These are phyloP conservation scores for Laothoe populi DNA, from an alignment of 2,888 invertebrate genomes.

Conservation along the genomic window DNA sequence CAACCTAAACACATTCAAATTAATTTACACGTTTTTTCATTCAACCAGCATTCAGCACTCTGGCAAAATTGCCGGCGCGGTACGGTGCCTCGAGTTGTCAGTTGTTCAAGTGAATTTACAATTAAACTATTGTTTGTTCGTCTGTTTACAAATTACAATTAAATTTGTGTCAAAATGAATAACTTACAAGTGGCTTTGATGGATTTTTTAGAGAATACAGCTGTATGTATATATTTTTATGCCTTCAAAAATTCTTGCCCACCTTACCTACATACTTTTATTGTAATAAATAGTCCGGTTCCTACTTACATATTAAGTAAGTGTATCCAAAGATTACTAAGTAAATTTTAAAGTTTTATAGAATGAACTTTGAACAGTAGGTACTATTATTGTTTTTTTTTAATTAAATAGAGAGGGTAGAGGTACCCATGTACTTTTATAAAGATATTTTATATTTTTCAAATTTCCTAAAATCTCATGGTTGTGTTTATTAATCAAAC, in stretches of 20 bases:
- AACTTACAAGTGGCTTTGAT: slow-evolving; percentile 59
- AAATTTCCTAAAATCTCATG: no score
- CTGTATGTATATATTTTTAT: slow-evolving; percentile 53
- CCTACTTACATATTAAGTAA: no score
- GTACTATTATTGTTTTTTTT: no score
- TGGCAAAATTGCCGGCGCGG: not conserved
- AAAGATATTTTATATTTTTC: no score
- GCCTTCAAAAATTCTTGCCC: not conserved
- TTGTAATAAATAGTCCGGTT: no score
- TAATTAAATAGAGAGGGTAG: no score
- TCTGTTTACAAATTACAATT: not conserved
- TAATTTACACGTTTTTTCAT: not conserved
- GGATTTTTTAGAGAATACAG: slow-evolving; percentile 53
- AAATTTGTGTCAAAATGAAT: slow-evolving; percentile 50
- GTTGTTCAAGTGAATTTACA: not conserved
- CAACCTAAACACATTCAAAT: not conserved
- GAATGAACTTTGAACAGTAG: no score
- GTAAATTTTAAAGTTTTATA: no score
- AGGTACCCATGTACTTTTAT: no score
- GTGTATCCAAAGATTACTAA: no score
- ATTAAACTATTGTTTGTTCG: not conserved
- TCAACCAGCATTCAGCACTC: not conserved
- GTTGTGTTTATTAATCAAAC: no score
- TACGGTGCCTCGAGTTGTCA: no score
- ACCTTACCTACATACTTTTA: not conserved